phyloP scores from a whole-genome alignment of 2,113 vertebrate genomes.

The Terrapene triunguis region DNA sequence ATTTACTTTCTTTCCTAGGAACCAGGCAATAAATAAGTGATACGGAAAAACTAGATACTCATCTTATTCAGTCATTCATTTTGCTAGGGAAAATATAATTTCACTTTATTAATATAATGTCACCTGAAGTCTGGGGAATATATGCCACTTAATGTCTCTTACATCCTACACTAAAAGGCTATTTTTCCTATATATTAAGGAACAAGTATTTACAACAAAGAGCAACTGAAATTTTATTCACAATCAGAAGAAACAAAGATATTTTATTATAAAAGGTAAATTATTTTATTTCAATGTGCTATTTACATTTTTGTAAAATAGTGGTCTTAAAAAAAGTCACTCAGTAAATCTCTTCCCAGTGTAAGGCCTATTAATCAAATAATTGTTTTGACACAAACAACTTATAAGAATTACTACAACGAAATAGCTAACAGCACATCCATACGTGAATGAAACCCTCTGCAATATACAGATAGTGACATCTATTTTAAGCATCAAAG shows the following conservation, averaged over 20 bases:
- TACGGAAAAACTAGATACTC: not conserved
- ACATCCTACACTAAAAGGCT: not conserved
- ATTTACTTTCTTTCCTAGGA: not conserved
- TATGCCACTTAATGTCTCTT: not conserved
- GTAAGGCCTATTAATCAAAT: not conserved
- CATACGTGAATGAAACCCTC: not conserved
- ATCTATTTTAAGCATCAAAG: conserved; percentile 53
- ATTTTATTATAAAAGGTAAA: no score
- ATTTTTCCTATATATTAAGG: not conserved
- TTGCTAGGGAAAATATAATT: conserved; percentile 15
- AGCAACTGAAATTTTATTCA: not conserved
- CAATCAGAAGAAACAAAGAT: not conserved
- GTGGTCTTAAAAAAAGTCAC: not conserved
- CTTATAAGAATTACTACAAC: conserved; percentile 22
- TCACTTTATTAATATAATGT: not conserved
- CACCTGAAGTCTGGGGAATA: not conserved
- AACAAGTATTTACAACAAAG: not conserved
- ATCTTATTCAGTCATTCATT: conserved; percentile 6
- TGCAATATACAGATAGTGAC: conserved; percentile 2
- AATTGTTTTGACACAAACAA: conserved; percentile 8
- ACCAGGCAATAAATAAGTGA: not conserved
- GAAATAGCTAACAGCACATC: conserved; percentile 15
- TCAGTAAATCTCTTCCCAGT: not conserved
- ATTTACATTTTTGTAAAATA: conserved; percentile 1
- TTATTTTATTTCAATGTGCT: not conserved